Base-by-base conservation (phyloP, 2,113 vertebrate genomes). In the Phodopus roborovskii region DNA sequence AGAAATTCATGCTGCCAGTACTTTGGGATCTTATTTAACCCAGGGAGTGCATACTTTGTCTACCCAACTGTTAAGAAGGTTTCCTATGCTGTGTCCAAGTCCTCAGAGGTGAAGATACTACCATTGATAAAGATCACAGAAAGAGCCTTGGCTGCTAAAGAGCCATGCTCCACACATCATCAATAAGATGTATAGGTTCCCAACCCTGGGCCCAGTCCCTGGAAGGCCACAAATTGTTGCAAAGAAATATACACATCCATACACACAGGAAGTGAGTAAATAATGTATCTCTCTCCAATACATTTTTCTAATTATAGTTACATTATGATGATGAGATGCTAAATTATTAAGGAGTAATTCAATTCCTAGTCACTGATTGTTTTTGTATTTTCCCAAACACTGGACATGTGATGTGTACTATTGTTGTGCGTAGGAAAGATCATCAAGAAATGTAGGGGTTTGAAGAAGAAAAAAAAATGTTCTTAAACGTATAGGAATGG, bases 361-460 rank as follows among this genome's bases (percentile, higher is more conserved):
- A 92, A 78, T 56, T 92, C 50, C 84, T 68, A 82, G 45, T 82
- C 70, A 30, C 42, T 92, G 85, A 89, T 88, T 75, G 28, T 60
- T 74, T 16, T 87, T 88, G 6, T 84, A 22, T 92, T 95, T 95
- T 91, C 42, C 81, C 16, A 90, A 68, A n/a, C 30, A 56, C 7
- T 85, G 36, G 53, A 56, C 75, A 56, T 75, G 56, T 91, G 53
- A 53, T 17, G 48, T 64, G 48, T 68, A 95, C 60, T 82, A 42
- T 17, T 77, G 56, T 82, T 93, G 48, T 83, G 39, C 7, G 2
- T 74, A 64, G 53, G 53, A 86, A 92, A 62, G 5, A 8, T 95
- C 33, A 30, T 26, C 15, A 92, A 91, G 53, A 89, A 62, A 82
- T 75, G 64, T 71, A 88, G 30, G 19, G 9, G 30, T 96, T 26